Conservation (phyloP, 2,797 vertebrate species). For the Iguana delicatissima region DNA sequence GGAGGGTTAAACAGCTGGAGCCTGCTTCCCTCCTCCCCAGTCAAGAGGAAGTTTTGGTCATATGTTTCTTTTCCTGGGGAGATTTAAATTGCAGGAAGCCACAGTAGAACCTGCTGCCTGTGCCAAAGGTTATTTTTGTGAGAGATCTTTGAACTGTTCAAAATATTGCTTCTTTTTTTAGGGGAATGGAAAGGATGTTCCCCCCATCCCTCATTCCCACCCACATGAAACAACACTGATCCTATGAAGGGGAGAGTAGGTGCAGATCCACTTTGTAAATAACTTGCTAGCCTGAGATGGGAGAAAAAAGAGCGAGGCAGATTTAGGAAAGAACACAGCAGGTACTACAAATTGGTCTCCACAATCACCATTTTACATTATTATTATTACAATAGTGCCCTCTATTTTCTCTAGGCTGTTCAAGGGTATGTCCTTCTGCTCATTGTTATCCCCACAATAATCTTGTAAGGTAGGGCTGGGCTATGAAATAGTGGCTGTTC, state of each 20-base stretch:
- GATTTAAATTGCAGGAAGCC: slow-evolving; percentile 76
- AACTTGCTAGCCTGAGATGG: background rate
- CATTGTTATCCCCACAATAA: no score
- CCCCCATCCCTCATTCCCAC: background rate
- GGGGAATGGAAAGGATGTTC: background rate
- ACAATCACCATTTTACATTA: no score
- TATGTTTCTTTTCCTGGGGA: slow-evolving; percentile 57
- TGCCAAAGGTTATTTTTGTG: slow-evolving; percentile 70
- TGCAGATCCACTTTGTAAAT: background rate
- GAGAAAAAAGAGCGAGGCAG: background rate
- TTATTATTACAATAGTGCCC: no score
- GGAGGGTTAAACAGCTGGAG: slow-evolving; percentile 3
- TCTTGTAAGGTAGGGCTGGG: no score
- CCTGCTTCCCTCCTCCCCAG: background rate
- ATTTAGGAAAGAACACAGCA: background rate
- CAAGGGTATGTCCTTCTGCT: no score
- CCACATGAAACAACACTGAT: fast-evolving
- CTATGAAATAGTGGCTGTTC: no score
- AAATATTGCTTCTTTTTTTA: background rate
- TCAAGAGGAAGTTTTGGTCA: slow-evolving; percentile 47
- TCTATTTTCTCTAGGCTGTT: no score
- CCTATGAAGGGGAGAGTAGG: background rate
- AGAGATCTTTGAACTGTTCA: slow-evolving; percentile 49
- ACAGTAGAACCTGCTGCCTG: slow-evolving; percentile 38
- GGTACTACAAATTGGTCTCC: background rate